phyloP scores from a whole-genome alignment of 2,888 invertebrate genomes.

The Sepiola atlantica region DNA sequence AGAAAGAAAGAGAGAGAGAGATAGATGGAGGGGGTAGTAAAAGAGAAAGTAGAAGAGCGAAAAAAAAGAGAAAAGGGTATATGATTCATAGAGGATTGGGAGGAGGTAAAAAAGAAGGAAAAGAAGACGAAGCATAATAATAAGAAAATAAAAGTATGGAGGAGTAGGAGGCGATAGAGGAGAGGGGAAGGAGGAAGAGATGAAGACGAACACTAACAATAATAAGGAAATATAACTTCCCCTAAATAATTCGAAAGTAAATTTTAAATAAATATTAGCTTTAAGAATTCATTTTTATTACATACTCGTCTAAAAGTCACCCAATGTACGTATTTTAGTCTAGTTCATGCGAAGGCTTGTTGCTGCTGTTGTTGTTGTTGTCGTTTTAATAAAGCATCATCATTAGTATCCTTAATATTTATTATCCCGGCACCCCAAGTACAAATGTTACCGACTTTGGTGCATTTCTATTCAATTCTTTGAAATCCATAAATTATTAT shows the following conservation, averaged over 20 bases:
- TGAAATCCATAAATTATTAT: too few species aligned
- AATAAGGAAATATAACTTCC: neutral
- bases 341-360: too few species aligned
- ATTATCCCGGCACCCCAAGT: too few species aligned
- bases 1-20: neutral
- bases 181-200: neutral
- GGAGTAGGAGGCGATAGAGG: neutral
- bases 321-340: too few species aligned
- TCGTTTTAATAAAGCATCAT: too few species aligned
- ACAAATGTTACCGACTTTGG: too few species aligned
- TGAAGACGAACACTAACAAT: neutral
- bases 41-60: neutral
- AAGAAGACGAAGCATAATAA: neutral
- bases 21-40: neutral
- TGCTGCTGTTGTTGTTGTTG: too few species aligned
- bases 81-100: too few species aligned
- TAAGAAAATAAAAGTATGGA: neutral
- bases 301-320: too few species aligned
- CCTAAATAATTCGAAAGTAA: neutral
- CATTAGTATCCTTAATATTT: too few species aligned
- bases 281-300: too few species aligned
- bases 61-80: neutral
- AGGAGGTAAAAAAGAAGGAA: neutral
- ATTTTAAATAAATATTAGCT: neutral
- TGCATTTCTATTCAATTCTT: too few species aligned